A percentile compares a stretch with the other conserved stretches of the same genome.
These are phyloP conservation scores for Iguana delicatissima DNA, from an alignment of 2,797 vertebrate genomes.

Conservation along the genomic window DNA sequence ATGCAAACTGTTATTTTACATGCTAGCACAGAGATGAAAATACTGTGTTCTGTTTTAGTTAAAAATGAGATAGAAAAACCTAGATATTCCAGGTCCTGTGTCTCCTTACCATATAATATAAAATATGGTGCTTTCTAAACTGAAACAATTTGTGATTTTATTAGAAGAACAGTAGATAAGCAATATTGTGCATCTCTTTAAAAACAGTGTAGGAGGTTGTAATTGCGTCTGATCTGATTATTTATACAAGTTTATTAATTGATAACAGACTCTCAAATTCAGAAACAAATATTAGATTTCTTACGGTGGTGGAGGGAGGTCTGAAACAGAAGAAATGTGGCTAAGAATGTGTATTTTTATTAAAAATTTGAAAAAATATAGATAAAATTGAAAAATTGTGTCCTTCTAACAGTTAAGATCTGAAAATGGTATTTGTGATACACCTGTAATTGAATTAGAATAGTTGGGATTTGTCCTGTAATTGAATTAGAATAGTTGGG, in stretches of 20 bases:
- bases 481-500: conserved; percentile 48
- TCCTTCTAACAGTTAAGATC: not conserved
- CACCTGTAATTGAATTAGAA: conserved; percentile 52
- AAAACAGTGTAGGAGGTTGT: not conserved
- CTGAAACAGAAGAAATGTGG: not conserved
- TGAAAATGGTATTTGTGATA: not conserved
- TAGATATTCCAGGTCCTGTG: not conserved
- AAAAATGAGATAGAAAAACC: not conserved
- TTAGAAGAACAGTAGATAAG: conserved; percentile 14
- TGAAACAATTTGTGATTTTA: not conserved
- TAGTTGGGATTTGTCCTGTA: conserved; percentile 40
- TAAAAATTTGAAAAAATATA: not conserved
- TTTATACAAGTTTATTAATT: not conserved
- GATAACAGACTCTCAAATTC: not conserved
- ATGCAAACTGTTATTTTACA: conserved; percentile 19
- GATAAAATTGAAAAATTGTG: not conserved
- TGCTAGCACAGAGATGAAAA: not conserved
- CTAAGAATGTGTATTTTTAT: not conserved
- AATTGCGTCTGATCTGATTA: not conserved
- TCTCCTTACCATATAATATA: not conserved
- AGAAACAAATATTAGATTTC: not conserved
- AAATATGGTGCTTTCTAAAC: not conserved
- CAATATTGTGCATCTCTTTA: not conserved
- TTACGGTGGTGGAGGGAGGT: no score
- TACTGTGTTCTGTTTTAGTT: not conserved